Evolutionary conservation across 2,797 vertebrate genomes (phyloP), one percentile per base, ranked within the genome.

Genomic region (Orestias chungarensis): DNA sequence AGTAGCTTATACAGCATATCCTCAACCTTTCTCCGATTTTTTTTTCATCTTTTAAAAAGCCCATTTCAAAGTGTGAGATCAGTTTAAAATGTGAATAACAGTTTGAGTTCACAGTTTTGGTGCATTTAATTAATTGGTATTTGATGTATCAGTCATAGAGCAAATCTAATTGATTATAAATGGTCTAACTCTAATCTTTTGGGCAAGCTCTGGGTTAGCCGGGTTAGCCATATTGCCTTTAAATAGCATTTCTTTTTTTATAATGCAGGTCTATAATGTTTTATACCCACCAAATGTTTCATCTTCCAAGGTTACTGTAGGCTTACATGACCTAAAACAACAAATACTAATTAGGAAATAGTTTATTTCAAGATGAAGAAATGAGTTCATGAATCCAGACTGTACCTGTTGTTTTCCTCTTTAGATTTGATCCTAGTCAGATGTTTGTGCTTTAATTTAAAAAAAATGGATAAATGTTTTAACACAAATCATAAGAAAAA

Each of bases 221-320:
- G 15, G 9, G 43, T 2, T 3, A 64, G 7, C 33, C 14, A 7
- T 5, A 8, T 15, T 10, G 55, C 55, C n/a, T n/a, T n/a, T n/a
- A n/a, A n/a, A 23, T 23, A 35, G 40, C n/a, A 44, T 5, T 20
- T 46, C 2, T 23, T 9, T 46, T 20, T 31, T 23, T 31, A 44
- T 65, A 6, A 35, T 74, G 14, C 38, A 33, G 9, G 12, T 7
- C 9, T 14, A 1, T 54, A 11, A 23, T 15, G 1, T 27, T 76
- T 49, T 49, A 35, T 88, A 96, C 95, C 78, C 88, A 96, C 96
- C 95, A 89, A 93, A 90, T 81, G 79, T 91, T 88, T 95, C 92
- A 81, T 87, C 92, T 83, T 95, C 94, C 86, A 90, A 88, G 75
- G 90, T 31, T 64, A 95, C 92, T 82, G 91, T 92, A 86, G 84